Base-by-base conservation (phyloP, 2,888 invertebrate genomes). In the Geophilus truncorum region DNA sequence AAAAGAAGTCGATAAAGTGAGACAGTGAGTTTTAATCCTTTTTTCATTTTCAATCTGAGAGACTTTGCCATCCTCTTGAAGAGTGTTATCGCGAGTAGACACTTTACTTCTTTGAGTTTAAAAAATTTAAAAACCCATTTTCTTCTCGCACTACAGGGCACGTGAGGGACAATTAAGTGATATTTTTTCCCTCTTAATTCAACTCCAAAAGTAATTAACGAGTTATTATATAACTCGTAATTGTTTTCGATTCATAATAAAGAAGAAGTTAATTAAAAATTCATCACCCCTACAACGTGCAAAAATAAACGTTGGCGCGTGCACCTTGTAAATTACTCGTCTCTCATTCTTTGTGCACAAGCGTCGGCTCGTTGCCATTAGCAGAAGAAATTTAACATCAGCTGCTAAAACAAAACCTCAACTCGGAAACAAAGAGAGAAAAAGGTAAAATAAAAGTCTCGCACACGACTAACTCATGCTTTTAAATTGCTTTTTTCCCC, bases 101-200 rank as follows among this genome's bases (percentile, higher is more conserved):
- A 70, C 70, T 70, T 70, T 70, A 28, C 70, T 70, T 70, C 28
- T 25, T 70, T 70, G 10, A 10, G 70, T 70, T 70, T 70, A 70
- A 70, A 70, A 70, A 70, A 70, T 70, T 70, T 28, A 70, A 70
- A 70, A 70, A 70, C 70, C 70, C 70, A 70, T 70, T 70, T 70
- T 28, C 70, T 15, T 70, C 70, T 70, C 28, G 70, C 70, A 70
- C 70, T 70, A 51, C 51, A 70, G 70, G 28, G 70, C 70, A 70
- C 70, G n/a, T 70, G 70, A 70, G 70, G 70, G 70, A 70, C 70
- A 70, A 70, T 70, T 70, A 70, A 70, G 70, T 70, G 70, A 70
- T 70, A 70, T 70, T 70, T 70, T 70, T 70, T 70, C 28, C 6
- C 28, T 70, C 70, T 70, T 70, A 70, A 70, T 70, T 70, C 70